Conservation (phyloP, 2,888 invertebrate species). For the Anaspis maculata region DNA sequence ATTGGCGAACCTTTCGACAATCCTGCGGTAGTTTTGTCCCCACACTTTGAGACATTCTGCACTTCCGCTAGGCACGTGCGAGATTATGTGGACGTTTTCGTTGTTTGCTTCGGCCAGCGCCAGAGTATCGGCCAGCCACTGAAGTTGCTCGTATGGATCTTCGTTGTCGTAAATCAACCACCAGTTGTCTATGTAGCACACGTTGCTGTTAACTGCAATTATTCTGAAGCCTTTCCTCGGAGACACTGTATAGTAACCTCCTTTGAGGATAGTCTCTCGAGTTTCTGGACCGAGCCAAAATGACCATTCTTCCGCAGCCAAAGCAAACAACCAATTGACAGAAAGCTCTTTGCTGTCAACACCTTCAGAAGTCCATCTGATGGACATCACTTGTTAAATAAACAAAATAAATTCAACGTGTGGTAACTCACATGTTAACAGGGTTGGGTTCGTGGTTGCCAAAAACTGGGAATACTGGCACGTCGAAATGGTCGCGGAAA, state of each 20-base stretch:
- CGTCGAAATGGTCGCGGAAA: conserved; percentile 42
- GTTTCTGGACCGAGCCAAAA: conserved; percentile 59
- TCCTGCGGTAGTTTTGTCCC: conserved; percentile 56
- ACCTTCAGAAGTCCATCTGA: too few species aligned
- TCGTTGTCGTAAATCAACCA: conserved; percentile 45
- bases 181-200: conserved; percentile 62
- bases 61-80: conserved; percentile 72
- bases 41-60: conserved; percentile 60
- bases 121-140: conserved; percentile 70
- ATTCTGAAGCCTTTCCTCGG: conserved; percentile 61
- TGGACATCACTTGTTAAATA: too few species aligned
- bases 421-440: too few species aligned
- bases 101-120: conserved; percentile 60
- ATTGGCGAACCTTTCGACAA: conserved; percentile 48
- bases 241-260: conserved; percentile 70
- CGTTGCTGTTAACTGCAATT: conserved; percentile 71
- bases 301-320: conserved; percentile 60
- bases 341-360: too few species aligned
- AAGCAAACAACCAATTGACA: conserved; percentile 67
- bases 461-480: conserved; percentile 50
- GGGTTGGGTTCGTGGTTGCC: conserved; percentile 71
- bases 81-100: conserved; percentile 72
- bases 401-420: too few species aligned
- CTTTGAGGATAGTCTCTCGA: conserved; percentile 49
- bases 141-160: conserved; percentile 65